Evolutionary conservation across 2,113 vertebrate genomes (phyloP).

Genomic region (Geococcyx californianus): DNA sequence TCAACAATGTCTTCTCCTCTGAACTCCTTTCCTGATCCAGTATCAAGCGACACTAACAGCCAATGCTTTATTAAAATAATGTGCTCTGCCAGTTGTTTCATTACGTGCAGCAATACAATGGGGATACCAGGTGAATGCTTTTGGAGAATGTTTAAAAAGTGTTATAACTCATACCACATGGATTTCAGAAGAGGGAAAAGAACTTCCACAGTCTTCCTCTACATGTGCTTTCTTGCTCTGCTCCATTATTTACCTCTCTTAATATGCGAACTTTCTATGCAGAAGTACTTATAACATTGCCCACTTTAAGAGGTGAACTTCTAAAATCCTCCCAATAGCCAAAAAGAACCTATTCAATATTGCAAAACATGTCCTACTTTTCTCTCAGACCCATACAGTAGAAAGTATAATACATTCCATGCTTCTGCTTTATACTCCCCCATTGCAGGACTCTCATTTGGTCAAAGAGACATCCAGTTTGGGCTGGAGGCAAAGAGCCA

Average conservation of each 20-base stretch:
- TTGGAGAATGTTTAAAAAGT: background rate
- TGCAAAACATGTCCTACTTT: background rate
- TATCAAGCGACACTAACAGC: background rate
- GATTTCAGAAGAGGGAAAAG: background rate
- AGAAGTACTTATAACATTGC: background rate
- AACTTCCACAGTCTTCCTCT: background rate
- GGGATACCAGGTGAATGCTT: background rate
- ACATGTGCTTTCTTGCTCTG: background rate
- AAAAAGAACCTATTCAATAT: background rate
- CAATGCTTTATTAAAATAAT: background rate
- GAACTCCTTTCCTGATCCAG: background rate
- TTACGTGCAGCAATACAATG: background rate
- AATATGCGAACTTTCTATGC: background rate
- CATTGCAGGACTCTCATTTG: background rate
- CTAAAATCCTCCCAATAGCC: background rate
- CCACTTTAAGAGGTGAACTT: background rate
- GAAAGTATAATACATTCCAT: background rate
- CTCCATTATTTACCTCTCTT: background rate
- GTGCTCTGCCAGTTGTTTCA: background rate
- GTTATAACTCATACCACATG: background rate
- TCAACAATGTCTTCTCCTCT: conserved; percentile 8
- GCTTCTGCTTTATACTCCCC: background rate
- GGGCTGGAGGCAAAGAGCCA: background rate
- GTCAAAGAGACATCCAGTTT: background rate
- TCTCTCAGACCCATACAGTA: background rate